These are phyloP conservation scores for Rutilus rutilus DNA, from an alignment of 2,113 vertebrate genomes.

Conservation along the genomic window DNA sequence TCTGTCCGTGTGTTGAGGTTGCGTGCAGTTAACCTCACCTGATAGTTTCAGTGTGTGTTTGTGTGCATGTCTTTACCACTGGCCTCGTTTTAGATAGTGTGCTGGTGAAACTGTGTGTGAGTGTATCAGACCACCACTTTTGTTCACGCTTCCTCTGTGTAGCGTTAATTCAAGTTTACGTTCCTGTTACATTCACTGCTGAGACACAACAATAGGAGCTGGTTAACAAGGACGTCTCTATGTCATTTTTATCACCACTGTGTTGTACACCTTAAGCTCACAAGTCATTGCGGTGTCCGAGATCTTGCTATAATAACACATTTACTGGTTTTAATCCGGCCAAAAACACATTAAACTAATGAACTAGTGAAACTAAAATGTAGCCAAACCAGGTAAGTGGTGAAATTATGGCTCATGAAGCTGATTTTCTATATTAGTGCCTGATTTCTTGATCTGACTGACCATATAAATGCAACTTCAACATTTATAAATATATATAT, in stretches of 20 bases:
- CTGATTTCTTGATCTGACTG: not conserved
- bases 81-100: not conserved
- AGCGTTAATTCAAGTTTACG: constrained; percentile 13
- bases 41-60: constrained; percentile 41
- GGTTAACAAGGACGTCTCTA: not conserved
- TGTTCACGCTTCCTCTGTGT: constrained; percentile 18
- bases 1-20: constrained; percentile 18
- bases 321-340: not conserved
- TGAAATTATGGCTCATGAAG: not conserved
- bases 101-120: not conserved
- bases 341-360: not conserved
- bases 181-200: not conserved
- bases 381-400: not conserved
- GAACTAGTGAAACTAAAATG: not conserved
- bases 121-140: not conserved
- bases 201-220: not conserved
- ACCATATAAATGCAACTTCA: not conserved
- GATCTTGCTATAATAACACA: not conserved
- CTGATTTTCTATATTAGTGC: not conserved
- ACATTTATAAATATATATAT: not conserved
- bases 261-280: not conserved
- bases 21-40: constrained; percentile 6
- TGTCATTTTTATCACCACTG: not conserved
- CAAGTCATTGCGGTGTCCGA: not conserved
- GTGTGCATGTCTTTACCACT: constrained; percentile 29